A percentile compares a stretch with the other conserved stretches of the same genome.
Evolutionary conservation across 2,113 vertebrate genomes (phyloP).

Genomic region (Saimiri boliviensis): DNA sequence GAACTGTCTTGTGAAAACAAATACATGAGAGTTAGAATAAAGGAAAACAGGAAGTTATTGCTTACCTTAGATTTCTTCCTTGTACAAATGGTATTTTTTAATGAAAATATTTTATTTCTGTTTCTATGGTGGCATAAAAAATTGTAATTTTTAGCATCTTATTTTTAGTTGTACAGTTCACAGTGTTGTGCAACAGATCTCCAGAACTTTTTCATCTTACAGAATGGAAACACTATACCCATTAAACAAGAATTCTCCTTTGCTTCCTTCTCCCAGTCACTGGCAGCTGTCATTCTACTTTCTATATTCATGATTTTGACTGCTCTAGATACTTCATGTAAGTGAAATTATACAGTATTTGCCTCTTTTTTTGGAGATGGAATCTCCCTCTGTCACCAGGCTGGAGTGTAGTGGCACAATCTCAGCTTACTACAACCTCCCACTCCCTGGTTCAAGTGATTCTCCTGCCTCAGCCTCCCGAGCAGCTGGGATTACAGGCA

Average conservation of each 20-base stretch:
- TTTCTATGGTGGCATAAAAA: not conserved
- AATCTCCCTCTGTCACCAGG: no score
- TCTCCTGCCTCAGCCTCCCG: no score
- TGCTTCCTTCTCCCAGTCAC: not conserved
- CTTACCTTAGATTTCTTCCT: not conserved
- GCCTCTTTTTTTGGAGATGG: no score
- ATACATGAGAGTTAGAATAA: not conserved
- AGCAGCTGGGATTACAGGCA: no score
- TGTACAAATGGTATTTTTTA: not conserved
- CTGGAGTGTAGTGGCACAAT: no score
- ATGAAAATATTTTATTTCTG: not conserved
- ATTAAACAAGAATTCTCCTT: not conserved
- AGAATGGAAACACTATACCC: not conserved
- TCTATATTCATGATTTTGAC: not conserved
- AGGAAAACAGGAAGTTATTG: not conserved
- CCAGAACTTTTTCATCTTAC: not conserved
- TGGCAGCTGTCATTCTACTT: no score
- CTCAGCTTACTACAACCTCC: no score
- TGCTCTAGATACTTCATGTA: not conserved
- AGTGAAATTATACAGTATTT: not conserved
- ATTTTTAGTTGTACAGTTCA: not conserved
- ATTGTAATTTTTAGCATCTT: not conserved
- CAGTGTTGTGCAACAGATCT: not conserved
- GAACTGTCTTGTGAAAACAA: not conserved
- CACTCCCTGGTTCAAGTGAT: no score